These are phyloP conservation scores for Thunnus maccoyii DNA, from an alignment of 2,113 vertebrate species.

Conservation along the genomic window DNA sequence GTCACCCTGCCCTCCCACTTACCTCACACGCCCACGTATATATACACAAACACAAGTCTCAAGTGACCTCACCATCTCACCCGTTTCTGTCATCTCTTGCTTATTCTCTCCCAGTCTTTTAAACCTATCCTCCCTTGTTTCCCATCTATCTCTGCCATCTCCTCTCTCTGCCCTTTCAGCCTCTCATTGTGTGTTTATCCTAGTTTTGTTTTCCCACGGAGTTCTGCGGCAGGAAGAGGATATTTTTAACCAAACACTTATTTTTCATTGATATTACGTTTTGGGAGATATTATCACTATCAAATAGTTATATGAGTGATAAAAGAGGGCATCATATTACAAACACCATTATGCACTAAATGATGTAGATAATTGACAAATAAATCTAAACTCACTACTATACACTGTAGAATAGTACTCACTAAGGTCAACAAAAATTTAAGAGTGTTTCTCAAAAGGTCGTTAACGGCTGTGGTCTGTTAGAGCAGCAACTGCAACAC, in stretches of 20 bases:
- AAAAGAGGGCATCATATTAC: neutral
- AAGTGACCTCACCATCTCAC: constrained; percentile 40
- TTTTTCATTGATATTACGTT: constrained; percentile 1
- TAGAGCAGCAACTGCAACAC: neutral
- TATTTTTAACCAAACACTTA: constrained; percentile 8
- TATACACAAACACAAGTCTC: constrained; percentile 55
- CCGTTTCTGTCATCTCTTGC: constrained; percentile 27
- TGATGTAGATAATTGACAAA: neutral
- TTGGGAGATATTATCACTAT: neutral
- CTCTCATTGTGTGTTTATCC: constrained; percentile 13
- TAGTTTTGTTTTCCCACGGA: constrained; percentile 26
- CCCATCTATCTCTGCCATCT: neutral
- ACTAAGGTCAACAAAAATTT: too few relatives aligned
- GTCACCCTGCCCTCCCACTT: constrained; percentile 45
- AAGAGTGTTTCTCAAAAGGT: too few relatives aligned
- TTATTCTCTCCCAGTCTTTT: constrained; percentile 13
- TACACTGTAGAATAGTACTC: neutral
- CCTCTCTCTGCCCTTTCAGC: neutral
- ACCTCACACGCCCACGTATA: constrained; percentile 47
- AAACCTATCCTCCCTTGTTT: constrained; percentile 14
- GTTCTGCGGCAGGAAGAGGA: neutral
- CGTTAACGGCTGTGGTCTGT: neutral
- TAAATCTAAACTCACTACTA: neutral
- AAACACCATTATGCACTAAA: neutral
- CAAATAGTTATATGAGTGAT: neutral